phyloP scores from a whole-genome alignment of 2,888 invertebrate genomes.

The Limulus polyphemus region DNA sequence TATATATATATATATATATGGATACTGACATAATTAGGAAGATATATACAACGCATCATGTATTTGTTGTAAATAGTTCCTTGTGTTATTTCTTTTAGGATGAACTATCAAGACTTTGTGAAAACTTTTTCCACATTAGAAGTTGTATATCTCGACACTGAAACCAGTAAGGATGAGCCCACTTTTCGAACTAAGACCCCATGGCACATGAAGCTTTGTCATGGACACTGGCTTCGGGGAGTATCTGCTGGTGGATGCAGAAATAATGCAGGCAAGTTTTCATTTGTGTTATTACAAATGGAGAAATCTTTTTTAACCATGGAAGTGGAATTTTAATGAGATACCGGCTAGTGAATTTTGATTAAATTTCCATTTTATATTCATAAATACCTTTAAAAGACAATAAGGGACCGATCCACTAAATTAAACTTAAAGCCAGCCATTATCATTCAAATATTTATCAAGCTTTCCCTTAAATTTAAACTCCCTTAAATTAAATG shows the following conservation, averaged over 20 bases:
- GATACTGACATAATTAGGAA: too few species aligned
- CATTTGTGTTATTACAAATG: not conserved
- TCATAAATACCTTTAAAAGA: too few species aligned
- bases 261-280: conserved; percentile 55
- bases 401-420: too few species aligned
- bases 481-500: too few species aligned
- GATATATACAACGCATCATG: too few species aligned
- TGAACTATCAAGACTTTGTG: conserved; percentile 67
- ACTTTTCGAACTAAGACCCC: conserved; percentile 61
- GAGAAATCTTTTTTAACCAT: not conserved
- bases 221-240: conserved; percentile 72
- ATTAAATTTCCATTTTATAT: too few species aligned
- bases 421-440: too few species aligned
- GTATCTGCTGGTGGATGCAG: conserved; percentile 81
- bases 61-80: too few species aligned
- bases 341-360: too few species aligned
- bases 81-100: conserved; percentile 42
- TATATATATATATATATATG: too few species aligned
- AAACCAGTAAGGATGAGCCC: conserved; percentile 72
- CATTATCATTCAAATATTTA: too few species aligned
- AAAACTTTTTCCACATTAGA: conserved; percentile 69
- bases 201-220: conserved; percentile 77
- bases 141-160: conserved; percentile 70
- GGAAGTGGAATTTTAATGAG: not conserved
- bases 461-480: too few species aligned